Conservation (phyloP, 2,797 vertebrate genomes). For the Octomys mimax region DNA sequence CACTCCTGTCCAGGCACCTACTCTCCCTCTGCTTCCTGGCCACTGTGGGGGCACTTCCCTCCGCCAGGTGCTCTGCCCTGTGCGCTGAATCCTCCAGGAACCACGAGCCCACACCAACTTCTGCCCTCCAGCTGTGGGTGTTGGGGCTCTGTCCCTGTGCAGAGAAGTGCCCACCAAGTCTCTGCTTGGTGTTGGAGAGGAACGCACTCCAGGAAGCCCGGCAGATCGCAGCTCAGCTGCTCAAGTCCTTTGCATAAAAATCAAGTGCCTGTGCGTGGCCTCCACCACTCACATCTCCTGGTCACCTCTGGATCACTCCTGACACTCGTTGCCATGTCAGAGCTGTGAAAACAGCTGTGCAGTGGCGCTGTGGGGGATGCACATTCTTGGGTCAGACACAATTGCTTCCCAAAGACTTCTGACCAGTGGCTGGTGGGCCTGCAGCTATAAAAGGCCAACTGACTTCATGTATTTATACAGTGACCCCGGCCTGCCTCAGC, state of each 20-base stretch:
- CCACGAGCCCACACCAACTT: neutral
- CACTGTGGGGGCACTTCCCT: neutral
- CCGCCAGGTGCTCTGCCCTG: neutral
- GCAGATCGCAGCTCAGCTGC: neutral
- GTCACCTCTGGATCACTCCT: neutral
- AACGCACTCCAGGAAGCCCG: neutral
- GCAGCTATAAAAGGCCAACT: neutral
- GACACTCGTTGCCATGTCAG: neutral
- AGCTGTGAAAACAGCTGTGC: neutral
- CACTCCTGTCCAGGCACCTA: neutral
- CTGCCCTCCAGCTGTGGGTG: neutral
- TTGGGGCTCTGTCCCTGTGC: neutral
- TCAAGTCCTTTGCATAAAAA: neutral
- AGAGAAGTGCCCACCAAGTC: neutral
- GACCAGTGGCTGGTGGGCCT: neutral
- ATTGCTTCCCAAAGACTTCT: neutral
- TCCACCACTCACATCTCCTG: fast-evolving
- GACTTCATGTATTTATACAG: neutral
- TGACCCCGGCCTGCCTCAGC: neutral
- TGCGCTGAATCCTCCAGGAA: neutral
- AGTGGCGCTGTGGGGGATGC: too few species aligned
- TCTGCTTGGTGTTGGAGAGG: neutral
- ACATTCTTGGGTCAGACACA: too few species aligned
- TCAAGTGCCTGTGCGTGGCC: too few species aligned
- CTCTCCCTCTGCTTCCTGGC: neutral